These are phyloP conservation scores for Mycalesis mineus DNA, from an alignment of 2,888 invertebrate genomes.

Conservation along the genomic window DNA sequence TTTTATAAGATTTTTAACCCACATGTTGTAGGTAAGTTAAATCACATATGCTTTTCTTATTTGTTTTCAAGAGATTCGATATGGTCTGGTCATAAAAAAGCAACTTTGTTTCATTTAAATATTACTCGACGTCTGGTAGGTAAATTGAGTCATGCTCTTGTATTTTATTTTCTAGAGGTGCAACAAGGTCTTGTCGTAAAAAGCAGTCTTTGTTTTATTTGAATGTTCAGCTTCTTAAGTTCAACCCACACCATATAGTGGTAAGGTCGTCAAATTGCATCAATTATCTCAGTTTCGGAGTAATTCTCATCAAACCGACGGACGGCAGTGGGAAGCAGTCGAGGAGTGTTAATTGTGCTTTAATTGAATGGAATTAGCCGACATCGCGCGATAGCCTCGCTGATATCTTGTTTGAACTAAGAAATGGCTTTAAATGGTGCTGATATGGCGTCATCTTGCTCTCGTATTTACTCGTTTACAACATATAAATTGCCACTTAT, in stretches of 20 bases:
- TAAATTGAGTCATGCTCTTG: too few relatives aligned
- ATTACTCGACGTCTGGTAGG: too few relatives aligned
- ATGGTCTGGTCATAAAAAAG: too few relatives aligned
- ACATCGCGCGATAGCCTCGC: slow-evolving; percentile 28
- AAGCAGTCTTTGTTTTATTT: too few relatives aligned
- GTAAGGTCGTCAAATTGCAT: slow-evolving; percentile 20
- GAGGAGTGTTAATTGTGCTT: slow-evolving; percentile 36
- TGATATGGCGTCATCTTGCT: not conserved
- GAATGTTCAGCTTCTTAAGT: not conserved
- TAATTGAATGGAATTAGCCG: slow-evolving; percentile 41
- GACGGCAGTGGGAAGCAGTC: slow-evolving; percentile 27
- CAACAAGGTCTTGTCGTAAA: too few relatives aligned
- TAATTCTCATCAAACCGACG: slow-evolving; percentile 19
- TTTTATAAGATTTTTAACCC: too few relatives aligned
- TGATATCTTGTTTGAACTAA: slow-evolving; percentile 26
- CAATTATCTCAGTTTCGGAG: slow-evolving; percentile 23
- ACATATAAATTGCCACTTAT: too few relatives aligned
- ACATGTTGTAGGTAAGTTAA: too few relatives aligned
- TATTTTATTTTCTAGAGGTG: too few relatives aligned
- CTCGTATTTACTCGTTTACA: not conserved
- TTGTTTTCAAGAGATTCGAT: too few relatives aligned
- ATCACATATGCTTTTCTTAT: too few relatives aligned
- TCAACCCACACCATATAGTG: slow-evolving; percentile 10
- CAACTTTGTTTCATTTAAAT: too few relatives aligned
- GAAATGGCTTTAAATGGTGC: slow-evolving; percentile 5